A percentile compares a stretch with the other conserved stretches of the same genome.
Evolutionary conservation across 2,113 vertebrate species (phyloP).

Genomic region (Sinocyclocheilus anophthalmus): DNA sequence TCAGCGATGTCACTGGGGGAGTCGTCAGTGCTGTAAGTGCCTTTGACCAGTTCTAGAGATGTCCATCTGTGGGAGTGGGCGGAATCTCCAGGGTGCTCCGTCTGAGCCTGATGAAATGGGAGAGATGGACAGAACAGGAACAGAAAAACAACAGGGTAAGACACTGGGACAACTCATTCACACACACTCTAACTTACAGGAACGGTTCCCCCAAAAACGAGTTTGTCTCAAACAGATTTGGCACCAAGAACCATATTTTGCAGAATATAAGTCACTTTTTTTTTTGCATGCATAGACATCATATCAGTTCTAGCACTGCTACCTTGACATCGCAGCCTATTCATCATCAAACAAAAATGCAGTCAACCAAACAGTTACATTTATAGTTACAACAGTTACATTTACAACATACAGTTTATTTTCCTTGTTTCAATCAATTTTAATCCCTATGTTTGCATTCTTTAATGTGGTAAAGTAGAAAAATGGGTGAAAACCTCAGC

Average conservation of each 20-base stretch:
- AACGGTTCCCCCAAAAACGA: not conserved
- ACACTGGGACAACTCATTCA: not conserved
- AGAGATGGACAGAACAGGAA: slow-evolving; percentile 12
- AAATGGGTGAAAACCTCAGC: too few relatives aligned
- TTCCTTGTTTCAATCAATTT: too few relatives aligned
- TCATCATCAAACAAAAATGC: not conserved
- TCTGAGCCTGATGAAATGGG: slow-evolving; percentile 76
- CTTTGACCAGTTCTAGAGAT: slow-evolving; percentile 95
- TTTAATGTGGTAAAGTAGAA: not conserved
- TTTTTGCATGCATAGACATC: not conserved
- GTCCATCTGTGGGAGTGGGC: slow-evolving; percentile 98
- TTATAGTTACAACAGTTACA: too few relatives aligned
- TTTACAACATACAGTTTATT: too few relatives aligned
- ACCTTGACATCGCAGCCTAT: not conserved
- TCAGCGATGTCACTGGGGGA: slow-evolving; percentile 96
- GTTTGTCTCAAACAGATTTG: not conserved
- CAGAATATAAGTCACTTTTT: not conserved
- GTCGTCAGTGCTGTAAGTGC: slow-evolving; percentile 97
- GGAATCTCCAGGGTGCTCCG: slow-evolving; percentile 93
- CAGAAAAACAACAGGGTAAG: not conserved
- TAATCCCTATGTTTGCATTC: not conserved
- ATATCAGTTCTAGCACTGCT: not conserved
- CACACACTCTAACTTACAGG: not conserved
- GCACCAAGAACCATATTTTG: not conserved
- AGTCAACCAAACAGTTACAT: not conserved